phyloP scores from a whole-genome alignment of 53 echinoderm and acorn worm species.

The Echinometra lucunter region DNA sequence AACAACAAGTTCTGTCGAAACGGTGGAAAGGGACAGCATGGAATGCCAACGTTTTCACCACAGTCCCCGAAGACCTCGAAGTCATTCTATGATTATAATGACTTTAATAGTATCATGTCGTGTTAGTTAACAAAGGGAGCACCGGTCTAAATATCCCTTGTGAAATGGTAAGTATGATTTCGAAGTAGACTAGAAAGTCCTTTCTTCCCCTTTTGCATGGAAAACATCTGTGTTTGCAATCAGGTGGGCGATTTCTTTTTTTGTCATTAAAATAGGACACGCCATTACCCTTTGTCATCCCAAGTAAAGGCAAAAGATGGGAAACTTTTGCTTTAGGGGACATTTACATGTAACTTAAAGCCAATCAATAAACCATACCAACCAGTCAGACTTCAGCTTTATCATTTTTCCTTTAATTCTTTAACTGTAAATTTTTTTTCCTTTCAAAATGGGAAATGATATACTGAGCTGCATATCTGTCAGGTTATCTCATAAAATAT shows the following conservation, averaged over 20 bases:
- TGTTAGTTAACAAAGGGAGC: neutral
- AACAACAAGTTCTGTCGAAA: neutral
- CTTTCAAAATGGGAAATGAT: neutral
- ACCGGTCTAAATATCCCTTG: neutral
- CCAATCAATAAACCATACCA: too few relatives aligned
- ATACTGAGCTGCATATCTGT: too few relatives aligned
- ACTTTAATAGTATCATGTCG: neutral
- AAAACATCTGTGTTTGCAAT: slow-evolving; percentile 20
- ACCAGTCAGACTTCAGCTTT: too few relatives aligned
- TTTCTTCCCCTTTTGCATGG: neutral
- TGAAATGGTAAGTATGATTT: neutral
- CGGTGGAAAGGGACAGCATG: neutral
- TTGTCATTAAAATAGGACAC: neutral
- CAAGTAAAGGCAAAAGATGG: neutral
- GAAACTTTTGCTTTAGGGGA: too few relatives aligned
- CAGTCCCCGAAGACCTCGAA: neutral
- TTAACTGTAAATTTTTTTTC: too few relatives aligned
- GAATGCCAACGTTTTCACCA: neutral
- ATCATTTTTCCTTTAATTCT: too few relatives aligned
- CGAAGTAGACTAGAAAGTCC: slow-evolving; percentile 6
- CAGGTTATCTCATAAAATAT: too few relatives aligned
- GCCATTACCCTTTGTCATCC: neutral
- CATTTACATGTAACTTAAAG: too few relatives aligned
- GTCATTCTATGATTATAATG: neutral
- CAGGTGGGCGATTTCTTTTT: neutral